Percentiles rank a stretch among this genome's conserved stretches.
These are phyloP conservation scores for Tridacna gigas DNA, from an alignment of 2,888 invertebrate species.

Conservation along the genomic window DNA sequence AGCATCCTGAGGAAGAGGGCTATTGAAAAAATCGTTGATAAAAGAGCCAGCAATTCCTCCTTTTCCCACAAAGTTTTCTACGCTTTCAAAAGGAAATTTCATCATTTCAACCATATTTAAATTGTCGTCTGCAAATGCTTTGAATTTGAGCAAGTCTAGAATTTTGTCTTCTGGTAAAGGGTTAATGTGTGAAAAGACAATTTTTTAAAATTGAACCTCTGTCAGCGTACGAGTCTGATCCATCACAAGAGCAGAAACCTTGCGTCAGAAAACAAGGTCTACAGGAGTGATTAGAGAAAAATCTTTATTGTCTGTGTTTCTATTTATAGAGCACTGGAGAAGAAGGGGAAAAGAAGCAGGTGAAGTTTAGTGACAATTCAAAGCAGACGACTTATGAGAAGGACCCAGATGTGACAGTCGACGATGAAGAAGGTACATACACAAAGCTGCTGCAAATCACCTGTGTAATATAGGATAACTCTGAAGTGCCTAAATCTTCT, in stretches of 20 bases:
- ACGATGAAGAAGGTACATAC: constrained; percentile 4
- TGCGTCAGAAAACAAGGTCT: neutral
- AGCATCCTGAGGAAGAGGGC: no score
- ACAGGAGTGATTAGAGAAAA: neutral
- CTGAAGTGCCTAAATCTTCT: neutral
- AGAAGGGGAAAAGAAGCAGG: constrained; percentile 23
- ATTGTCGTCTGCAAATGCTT: no score
- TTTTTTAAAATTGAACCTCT: no score
- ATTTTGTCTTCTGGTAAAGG: no score
- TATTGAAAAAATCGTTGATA: neutral
- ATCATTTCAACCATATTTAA: no score
- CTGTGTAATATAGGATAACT: neutral
- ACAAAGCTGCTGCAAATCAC: no score
- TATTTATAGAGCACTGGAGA: neutral
- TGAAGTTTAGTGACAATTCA: constrained; percentile 23
- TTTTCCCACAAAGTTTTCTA: neutral
- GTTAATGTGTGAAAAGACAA: no score
- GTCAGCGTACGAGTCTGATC: no score
- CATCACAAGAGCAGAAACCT: neutral
- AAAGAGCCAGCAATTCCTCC: neutral
- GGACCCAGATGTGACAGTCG: neutral
- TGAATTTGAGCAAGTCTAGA: no score
- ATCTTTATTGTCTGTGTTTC: neutral
- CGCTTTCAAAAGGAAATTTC: no score
- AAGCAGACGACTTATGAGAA: constrained; percentile 21